Conservation (phyloP, 2,888 invertebrate species). For the Cephus sareptanus region DNA sequence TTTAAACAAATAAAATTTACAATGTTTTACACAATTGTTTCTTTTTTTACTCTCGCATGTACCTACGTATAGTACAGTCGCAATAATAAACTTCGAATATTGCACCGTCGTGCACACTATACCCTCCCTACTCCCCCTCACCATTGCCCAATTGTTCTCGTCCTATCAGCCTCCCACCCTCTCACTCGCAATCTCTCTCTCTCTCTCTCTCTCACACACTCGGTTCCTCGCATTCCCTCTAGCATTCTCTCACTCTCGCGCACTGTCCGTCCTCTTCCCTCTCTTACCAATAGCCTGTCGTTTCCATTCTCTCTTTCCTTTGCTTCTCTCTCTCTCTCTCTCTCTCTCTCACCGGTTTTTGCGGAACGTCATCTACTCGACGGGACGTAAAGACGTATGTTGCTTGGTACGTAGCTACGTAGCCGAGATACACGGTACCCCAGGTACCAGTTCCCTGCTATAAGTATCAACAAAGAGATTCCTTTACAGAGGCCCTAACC, state of each 20-base stretch:
- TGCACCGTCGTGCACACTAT: slow-evolving; percentile 26
- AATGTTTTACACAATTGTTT: slow-evolving; percentile 51
- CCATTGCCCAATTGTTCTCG: background rate
- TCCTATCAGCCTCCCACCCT: background rate
- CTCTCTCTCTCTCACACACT: background rate
- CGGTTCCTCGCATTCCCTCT: background rate
- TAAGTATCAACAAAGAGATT: slow-evolving; percentile 64
- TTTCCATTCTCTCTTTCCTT: slow-evolving; percentile 10
- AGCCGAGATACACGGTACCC: slow-evolving; percentile 2
- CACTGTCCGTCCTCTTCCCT: slow-evolving; percentile 8
- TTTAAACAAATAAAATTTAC: slow-evolving; percentile 62
- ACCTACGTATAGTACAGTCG: slow-evolving; percentile 19
- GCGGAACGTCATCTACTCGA: no score
- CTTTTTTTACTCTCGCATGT: slow-evolving; percentile 16
- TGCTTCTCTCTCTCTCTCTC: slow-evolving; percentile 4
- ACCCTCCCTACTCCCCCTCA: background rate
- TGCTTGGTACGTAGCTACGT: no score
- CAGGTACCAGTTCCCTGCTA: slow-evolving; percentile 39
- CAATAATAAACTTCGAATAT: slow-evolving; percentile 31
- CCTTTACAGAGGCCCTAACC: slow-evolving; percentile 60
- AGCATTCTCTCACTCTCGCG: background rate
- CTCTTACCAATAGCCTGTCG: background rate
- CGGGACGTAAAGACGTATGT: no score
- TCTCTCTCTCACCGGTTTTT: no score
- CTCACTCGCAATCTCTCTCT: slow-evolving; percentile 18